Evolutionary conservation across 2,888 invertebrate species (phyloP).

Genomic region (Ommatoiulus sabulosus): DNA sequence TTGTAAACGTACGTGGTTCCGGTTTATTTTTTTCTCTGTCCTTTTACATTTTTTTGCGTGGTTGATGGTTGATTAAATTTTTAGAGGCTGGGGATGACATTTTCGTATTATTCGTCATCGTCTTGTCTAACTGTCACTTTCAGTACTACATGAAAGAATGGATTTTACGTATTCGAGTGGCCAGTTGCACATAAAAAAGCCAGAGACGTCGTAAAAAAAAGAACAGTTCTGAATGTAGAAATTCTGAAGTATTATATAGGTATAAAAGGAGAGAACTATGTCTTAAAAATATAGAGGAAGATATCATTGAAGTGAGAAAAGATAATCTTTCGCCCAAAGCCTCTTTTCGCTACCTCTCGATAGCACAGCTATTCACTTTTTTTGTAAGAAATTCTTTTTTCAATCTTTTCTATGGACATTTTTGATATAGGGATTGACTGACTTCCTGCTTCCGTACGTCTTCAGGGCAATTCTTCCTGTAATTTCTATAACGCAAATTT

Average conservation of each 20-base stretch:
- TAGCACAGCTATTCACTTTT: neutral
- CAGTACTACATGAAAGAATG: neutral
- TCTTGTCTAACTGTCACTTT: conserved; percentile 14
- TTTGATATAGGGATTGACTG: neutral
- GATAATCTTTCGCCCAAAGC: conserved; percentile 9
- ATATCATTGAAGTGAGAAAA: conserved; percentile 28
- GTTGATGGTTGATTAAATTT: neutral
- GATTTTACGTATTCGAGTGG: conserved; percentile 15
- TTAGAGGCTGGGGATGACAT: conserved; percentile 13
- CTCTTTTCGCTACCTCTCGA: neutral
- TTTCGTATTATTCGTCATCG: conserved; percentile 36
- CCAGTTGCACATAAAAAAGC: neutral
- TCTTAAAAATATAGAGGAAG: neutral
- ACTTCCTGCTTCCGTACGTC: neutral
- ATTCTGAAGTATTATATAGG: neutral
- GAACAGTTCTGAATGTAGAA: conserved; percentile 23
- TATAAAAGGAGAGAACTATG: neutral
- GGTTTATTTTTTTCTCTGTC: neutral
- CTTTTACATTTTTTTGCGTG: neutral
- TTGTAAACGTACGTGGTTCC: conserved; percentile 36
- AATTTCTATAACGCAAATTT: neutral
- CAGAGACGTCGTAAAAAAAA: neutral
- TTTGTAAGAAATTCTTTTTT: neutral
- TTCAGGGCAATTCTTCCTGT: neutral
- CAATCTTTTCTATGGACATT: neutral